These are phyloP conservation scores for Discoglossus pictus DNA, from an alignment of 2,797 vertebrate genomes.

Conservation along the genomic window DNA sequence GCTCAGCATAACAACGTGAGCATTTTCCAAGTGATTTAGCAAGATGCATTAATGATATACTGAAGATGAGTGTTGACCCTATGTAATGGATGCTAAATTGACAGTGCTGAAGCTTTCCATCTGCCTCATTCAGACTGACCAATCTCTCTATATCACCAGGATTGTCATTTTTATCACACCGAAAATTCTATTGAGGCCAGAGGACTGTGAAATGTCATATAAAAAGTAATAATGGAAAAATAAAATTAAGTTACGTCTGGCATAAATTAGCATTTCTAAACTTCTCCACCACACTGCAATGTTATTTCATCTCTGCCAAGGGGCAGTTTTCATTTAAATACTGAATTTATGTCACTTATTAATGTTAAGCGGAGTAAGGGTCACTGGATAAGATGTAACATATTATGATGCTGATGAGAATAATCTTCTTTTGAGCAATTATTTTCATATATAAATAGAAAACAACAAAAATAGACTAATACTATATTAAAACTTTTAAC, in stretches of 20 bases:
- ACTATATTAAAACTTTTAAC: too few species aligned
- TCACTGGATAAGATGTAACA: too few species aligned
- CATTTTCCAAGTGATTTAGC: slow-evolving; percentile 67
- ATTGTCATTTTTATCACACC: slow-evolving; percentile 69
- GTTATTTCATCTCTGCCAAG: slow-evolving; percentile 60
- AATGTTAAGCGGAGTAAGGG: too few species aligned
- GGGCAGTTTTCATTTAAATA: slow-evolving; percentile 53
- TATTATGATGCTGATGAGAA: too few species aligned
- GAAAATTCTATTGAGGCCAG: slow-evolving; percentile 63
- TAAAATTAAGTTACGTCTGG: slow-evolving; percentile 67
- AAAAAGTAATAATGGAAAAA: slow-evolving; percentile 64
- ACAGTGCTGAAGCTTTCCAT: slow-evolving; percentile 67
- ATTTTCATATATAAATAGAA: too few species aligned
- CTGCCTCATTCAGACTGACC: slow-evolving; percentile 63
- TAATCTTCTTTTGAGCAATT: too few species aligned
- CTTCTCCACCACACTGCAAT: slow-evolving; percentile 53
- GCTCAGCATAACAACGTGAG: slow-evolving; percentile 54
- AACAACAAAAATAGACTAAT: too few species aligned
- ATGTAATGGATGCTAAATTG: slow-evolving; percentile 72
- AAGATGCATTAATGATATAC: slow-evolving; percentile 67
- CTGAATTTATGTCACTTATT: too few species aligned
- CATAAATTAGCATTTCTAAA: slow-evolving; percentile 68
- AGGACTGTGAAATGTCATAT: slow-evolving; percentile 71
- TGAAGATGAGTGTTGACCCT: slow-evolving; percentile 71
- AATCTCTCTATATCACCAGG: slow-evolving; percentile 64